These are phyloP conservation scores for Perizoma affinitatum DNA, from an alignment of 2,888 invertebrate genomes.

Conservation along the genomic window DNA sequence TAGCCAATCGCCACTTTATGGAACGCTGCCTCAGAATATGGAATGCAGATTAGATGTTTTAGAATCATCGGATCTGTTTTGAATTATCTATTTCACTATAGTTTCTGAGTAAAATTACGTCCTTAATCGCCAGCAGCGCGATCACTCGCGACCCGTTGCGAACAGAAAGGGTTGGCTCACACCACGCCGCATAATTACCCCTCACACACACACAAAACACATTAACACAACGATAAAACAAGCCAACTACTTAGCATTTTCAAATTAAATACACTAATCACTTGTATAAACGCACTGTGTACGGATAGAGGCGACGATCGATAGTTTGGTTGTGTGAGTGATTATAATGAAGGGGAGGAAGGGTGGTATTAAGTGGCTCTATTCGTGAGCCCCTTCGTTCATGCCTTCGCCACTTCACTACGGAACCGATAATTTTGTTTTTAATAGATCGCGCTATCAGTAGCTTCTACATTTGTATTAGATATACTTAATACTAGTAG, in stretches of 20 bases:
- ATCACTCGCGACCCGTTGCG: slow-evolving; percentile 69
- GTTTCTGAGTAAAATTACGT: slow-evolving; percentile 42
- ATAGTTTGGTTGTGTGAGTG: slow-evolving; percentile 77
- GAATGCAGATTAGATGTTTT: no score
- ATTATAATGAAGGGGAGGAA: slow-evolving; percentile 82
- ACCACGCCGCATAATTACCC: slow-evolving; percentile 70
- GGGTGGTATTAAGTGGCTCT: slow-evolving; percentile 83
- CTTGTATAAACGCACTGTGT: slow-evolving; percentile 76
- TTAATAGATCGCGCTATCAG: slow-evolving; percentile 45
- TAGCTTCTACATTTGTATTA: no score
- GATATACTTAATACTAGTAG: no score
- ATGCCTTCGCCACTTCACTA: slow-evolving; percentile 77
- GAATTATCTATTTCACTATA: no score
- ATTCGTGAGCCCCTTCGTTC: slow-evolving; percentile 75
- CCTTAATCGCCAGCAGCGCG: slow-evolving; percentile 73
- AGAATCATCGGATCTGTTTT: no score
- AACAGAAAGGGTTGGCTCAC: slow-evolving; percentile 73
- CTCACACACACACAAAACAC: slow-evolving; percentile 55
- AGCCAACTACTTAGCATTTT: slow-evolving; percentile 84
- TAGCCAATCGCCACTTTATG: no score
- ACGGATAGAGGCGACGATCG: slow-evolving; percentile 69
- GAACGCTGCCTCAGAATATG: no score
- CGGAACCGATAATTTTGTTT: slow-evolving; percentile 66
- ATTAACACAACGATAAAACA: slow-evolving; percentile 74
- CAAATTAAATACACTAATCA: slow-evolving; percentile 85